These are phyloP conservation scores for Argyresthia goedartella DNA, from an alignment of 2,888 invertebrate genomes.

Conservation along the genomic window DNA sequence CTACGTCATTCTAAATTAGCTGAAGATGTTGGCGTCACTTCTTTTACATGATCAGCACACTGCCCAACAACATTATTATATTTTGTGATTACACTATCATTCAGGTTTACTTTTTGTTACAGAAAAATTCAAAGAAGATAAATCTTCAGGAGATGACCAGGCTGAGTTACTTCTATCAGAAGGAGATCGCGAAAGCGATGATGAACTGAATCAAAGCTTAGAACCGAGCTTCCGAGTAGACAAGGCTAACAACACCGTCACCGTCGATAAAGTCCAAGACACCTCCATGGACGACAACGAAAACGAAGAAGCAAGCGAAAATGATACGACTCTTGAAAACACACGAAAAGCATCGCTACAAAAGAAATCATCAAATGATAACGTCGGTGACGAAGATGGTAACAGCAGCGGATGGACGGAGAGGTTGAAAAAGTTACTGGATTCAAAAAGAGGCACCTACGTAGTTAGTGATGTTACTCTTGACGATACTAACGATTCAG, in stretches of 20 bases:
- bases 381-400: conserved; percentile 13
- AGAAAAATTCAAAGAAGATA: conserved; percentile 34
- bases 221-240: conserved; percentile 46
- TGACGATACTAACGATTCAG: neutral
- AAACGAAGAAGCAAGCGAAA: neutral
- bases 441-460: conserved; percentile 5
- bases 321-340: neutral
- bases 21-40: no score
- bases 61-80: neutral
- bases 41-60: no score
- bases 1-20: no score
- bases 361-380: conserved; percentile 7
- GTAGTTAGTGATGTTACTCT: neutral
- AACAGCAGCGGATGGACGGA: conserved; percentile 8
- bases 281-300: neutral
- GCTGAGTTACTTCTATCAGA: conserved; percentile 28
- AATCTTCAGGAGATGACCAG: conserved; percentile 13
- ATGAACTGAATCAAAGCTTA: conserved; percentile 38
- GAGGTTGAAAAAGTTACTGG: neutral
- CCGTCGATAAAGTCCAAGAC: no score
- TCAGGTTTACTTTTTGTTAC: conserved; percentile 14
- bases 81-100: neutral
- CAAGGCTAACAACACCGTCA: conserved; percentile 14
- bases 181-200: conserved; percentile 21
- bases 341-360: neutral